These are phyloP conservation scores for Luidia sarsii DNA, from an alignment of 53 echinoderm and acorn worm genomes.

Conservation along the genomic window DNA sequence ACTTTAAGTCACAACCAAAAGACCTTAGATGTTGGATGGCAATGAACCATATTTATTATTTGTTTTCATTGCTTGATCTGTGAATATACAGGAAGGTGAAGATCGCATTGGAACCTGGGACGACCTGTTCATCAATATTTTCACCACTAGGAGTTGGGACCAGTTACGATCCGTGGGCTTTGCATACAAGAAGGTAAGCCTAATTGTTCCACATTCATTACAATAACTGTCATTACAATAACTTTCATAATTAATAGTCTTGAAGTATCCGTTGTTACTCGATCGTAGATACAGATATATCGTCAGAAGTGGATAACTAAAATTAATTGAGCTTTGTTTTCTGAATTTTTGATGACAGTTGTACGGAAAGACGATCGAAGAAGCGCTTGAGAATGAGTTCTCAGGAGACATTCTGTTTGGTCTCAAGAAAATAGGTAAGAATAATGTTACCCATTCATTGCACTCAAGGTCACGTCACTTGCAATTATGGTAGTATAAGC, in stretches of 20 bases:
- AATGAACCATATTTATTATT: too few relatives aligned
- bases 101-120: constrained; percentile 50
- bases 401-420: constrained; percentile 56
- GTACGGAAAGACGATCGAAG: constrained; percentile 56
- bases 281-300: too few relatives aligned
- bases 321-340: neutral
- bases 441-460: too few relatives aligned
- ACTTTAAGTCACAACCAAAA: too few relatives aligned
- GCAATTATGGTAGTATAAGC: too few relatives aligned
- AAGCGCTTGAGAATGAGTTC: constrained; percentile 49
- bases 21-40: too few relatives aligned
- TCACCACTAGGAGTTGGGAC: constrained; percentile 58
- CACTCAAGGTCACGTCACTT: too few relatives aligned
- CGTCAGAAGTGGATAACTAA: neutral
- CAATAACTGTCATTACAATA: too few relatives aligned
- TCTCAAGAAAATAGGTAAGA: constrained; percentile 59
- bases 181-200: constrained; percentile 51
- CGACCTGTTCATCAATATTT: constrained; percentile 47
- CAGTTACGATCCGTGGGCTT: constrained; percentile 34
- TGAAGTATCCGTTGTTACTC: too few relatives aligned
- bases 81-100: constrained; percentile 57
- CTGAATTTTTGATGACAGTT: neutral
- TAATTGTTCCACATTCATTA: neutral
- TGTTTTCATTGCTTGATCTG: too few relatives aligned
- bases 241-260: too few relatives aligned